These are phyloP conservation scores for Mesaphorura yosii DNA, from an alignment of 1,140 invertebrate genomes.

Conservation along the genomic window DNA sequence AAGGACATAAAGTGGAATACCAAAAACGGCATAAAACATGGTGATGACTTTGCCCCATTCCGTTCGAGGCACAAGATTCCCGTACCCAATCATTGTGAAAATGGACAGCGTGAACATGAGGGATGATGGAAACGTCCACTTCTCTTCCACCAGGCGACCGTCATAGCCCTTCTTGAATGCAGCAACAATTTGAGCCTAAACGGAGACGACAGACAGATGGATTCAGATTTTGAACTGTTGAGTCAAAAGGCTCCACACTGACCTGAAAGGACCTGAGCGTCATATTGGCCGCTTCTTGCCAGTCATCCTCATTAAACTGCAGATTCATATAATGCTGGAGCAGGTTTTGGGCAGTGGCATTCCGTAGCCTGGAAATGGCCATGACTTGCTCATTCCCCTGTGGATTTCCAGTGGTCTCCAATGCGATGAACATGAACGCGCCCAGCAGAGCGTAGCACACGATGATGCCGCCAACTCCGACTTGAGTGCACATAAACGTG, in stretches of 20 bases:
- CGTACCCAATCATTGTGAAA: constrained; percentile 90
- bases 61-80: constrained; percentile 83
- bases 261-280: constrained; percentile 53
- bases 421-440: constrained; percentile 75
- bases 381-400: constrained; percentile 30
- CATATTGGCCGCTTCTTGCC: constrained; percentile 51
- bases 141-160: constrained; percentile 53
- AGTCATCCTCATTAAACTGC: constrained; percentile 60
- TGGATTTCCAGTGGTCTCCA: constrained; percentile 62
- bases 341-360: constrained; percentile 48
- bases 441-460: constrained; percentile 90
- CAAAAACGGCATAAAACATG: constrained; percentile 86
- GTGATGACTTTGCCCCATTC: constrained; percentile 80
- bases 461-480: constrained; percentile 87
- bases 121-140: constrained; percentile 73
- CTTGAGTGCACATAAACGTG: constrained; percentile 83
- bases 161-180: constrained; percentile 62
- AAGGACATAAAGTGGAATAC: constrained; percentile 82
- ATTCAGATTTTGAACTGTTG: not conserved
- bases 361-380: constrained; percentile 32
- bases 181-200: constrained; percentile 53
- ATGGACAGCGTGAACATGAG: constrained; percentile 76
- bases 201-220: not conserved
- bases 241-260: constrained; percentile 1
- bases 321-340: constrained; percentile 64